Evolutionary conservation across 1,140 invertebrate genomes (phyloP).

Genomic region (Popillia japonica): DNA sequence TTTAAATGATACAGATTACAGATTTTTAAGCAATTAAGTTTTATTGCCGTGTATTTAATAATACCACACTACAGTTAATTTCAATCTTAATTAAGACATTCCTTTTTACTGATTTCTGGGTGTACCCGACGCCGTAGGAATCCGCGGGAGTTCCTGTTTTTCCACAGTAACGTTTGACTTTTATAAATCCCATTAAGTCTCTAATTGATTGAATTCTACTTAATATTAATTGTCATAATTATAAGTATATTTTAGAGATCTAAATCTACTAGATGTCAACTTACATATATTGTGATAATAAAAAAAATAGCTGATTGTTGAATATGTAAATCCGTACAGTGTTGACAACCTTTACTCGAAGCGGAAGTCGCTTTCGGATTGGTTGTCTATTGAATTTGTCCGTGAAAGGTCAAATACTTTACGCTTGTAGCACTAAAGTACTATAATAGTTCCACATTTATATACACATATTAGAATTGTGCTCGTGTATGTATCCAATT

Average conservation of each 20-base stretch:
- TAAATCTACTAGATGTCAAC: background rate
- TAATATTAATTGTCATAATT: background rate
- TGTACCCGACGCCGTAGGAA: background rate
- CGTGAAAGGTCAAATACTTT: conserved; percentile 33
- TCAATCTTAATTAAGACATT: background rate
- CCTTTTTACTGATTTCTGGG: background rate
- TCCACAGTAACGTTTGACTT: background rate
- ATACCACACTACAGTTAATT: background rate
- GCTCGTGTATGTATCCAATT: conserved; percentile 2
- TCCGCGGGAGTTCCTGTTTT: background rate
- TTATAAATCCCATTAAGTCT: background rate
- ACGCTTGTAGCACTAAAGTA: background rate
- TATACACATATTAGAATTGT: background rate
- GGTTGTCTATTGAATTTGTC: conserved; percentile 15
- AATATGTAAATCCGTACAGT: conserved; percentile 14
- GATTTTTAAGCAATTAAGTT: background rate
- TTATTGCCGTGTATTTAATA: background rate
- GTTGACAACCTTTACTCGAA: conserved; percentile 21
- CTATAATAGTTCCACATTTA: conserved; percentile 12
- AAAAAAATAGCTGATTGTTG: conserved; percentile 12
- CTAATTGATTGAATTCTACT: background rate
- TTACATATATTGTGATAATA: background rate
- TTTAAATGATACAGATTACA: background rate
- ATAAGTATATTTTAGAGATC: background rate
- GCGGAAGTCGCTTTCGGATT: conserved; percentile 16